Percentiles rank a stretch among this genome's conserved stretches.
phyloP scores from a whole-genome alignment of 2,797 vertebrate genomes.

The Rhinichthys osculus region DNA sequence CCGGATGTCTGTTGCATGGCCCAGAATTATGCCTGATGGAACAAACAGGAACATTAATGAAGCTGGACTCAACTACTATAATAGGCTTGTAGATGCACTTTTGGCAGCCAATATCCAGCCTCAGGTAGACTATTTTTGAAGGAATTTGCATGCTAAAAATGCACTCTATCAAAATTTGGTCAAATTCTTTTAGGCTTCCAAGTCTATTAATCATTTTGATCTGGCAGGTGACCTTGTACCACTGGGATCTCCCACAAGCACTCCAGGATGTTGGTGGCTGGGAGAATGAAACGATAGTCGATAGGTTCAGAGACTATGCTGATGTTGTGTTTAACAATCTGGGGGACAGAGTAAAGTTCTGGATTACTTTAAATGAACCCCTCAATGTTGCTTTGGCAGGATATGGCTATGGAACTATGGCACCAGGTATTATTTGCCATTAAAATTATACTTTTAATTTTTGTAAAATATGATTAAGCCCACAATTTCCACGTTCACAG shows the following conservation, averaged over 20 bases:
- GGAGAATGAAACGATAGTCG: slow-evolving; percentile 87
- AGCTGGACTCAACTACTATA: slow-evolving; percentile 88
- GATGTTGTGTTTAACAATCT: slow-evolving; percentile 87
- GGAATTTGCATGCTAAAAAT: not conserved
- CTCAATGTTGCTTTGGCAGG: slow-evolving; percentile 84
- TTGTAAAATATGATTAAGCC: not conserved
- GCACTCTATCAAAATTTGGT: not conserved
- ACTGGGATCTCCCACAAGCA: slow-evolving; percentile 95
- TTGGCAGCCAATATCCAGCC: slow-evolving; percentile 86
- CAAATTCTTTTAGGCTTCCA: no score
- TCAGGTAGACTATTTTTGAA: slow-evolving; percentile 79
- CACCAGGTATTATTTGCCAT: slow-evolving; percentile 82
- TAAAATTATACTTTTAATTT: not conserved
- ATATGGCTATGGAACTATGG: slow-evolving; percentile 84
- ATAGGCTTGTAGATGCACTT: slow-evolving; percentile 84
- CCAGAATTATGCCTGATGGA: slow-evolving; percentile 91
- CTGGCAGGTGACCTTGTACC: slow-evolving; percentile 89
- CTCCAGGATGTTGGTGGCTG: slow-evolving; percentile 89
- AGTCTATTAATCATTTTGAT: not conserved
- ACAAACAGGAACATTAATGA: slow-evolving; percentile 85
- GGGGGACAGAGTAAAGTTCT: slow-evolving; percentile 92
- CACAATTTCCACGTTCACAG: not conserved
- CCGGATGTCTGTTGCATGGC: slow-evolving; percentile 94
- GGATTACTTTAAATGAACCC: slow-evolving; percentile 96
- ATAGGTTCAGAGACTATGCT: slow-evolving; percentile 88